A percentile compares a stretch with the other conserved stretches of the same genome.
phyloP scores from a whole-genome alignment of 1,140 invertebrate species.

The Tyrophagus putrescentiae region DNA sequence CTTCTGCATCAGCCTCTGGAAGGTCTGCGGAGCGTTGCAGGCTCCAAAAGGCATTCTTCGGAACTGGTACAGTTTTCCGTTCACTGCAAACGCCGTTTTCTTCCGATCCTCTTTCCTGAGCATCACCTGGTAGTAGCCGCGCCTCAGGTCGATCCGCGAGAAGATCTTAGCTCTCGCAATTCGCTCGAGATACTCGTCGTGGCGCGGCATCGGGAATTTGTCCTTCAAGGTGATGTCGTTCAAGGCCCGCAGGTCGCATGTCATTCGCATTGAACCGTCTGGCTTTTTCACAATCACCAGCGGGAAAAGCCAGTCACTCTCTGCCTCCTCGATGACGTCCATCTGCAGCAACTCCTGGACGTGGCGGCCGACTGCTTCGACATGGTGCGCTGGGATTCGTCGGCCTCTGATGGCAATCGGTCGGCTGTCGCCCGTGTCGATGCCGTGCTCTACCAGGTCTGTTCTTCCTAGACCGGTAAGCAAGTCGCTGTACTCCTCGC shows the following conservation, averaged over 20 bases:
- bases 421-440: no score
- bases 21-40: conserved; percentile 19
- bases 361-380: conserved; percentile 22
- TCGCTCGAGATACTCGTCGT: conserved; percentile 34
- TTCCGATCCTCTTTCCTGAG: conserved; percentile 21
- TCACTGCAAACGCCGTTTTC: conserved; percentile 29
- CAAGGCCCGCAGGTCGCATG: conserved; percentile 21
- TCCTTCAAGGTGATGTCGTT: conserved; percentile 23
- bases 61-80: conserved; percentile 24
- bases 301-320: conserved; percentile 25
- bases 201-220: conserved; percentile 32
- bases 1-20: conserved; percentile 5
- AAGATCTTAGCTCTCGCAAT: conserved; percentile 34
- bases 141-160: conserved; percentile 35
- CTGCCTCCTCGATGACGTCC: conserved; percentile 24
- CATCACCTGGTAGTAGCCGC: conserved; percentile 30
- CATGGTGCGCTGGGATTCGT: conserved; percentile 13
- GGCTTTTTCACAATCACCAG: conserved; percentile 25
- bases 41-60: conserved; percentile 24
- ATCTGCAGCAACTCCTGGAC: conserved; percentile 26
- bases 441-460: no score
- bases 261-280: conserved; percentile 10
- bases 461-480: no score
- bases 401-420: no score
- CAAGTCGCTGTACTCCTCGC: no score